Conservation (phyloP, 92 coral and sea anemone genomes). For the Palythoa heliodiscus region DNA sequence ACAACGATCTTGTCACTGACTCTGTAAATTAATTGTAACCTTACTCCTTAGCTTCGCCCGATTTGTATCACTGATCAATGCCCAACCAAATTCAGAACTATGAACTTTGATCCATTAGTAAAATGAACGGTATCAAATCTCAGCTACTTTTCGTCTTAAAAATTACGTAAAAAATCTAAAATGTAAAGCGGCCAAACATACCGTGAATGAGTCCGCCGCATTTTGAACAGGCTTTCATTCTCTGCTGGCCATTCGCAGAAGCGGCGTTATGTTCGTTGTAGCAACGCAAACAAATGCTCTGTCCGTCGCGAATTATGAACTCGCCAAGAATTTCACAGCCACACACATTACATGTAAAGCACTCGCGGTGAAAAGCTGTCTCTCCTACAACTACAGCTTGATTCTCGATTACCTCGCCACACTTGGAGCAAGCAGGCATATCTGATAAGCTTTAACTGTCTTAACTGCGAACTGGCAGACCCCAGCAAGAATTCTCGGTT, state of each 20-base stretch:
- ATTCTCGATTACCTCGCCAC: constrained; percentile 20
- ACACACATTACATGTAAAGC: constrained; percentile 26
- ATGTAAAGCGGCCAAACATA: not conserved
- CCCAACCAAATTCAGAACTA: not conserved
- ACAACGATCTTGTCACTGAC: not conserved
- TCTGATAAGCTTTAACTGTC: not conserved
- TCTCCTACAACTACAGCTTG: constrained; percentile 34
- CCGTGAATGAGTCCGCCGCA: constrained; percentile 45
- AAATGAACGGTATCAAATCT: not conserved
- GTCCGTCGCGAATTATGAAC: constrained; percentile 43
- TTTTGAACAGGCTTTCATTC: constrained; percentile 41
- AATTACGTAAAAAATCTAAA: not conserved
- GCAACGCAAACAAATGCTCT: constrained; percentile 28
- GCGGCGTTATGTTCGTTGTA: constrained; percentile 7
- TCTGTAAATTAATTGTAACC: not conserved
- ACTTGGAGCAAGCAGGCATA: constrained; percentile 37
- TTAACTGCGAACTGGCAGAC: no score
- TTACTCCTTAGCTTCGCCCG: not conserved
- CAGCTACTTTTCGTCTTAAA: not conserved
- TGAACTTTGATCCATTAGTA: not conserved
- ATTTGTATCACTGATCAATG: not conserved
- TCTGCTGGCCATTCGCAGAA: constrained; percentile 24
- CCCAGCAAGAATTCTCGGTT: not conserved
- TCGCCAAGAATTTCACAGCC: constrained; percentile 34
- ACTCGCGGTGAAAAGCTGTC: constrained; percentile 22